Evolutionary conservation across 2,797 vertebrate species (phyloP), one percentile per base, ranked within the genome.

Genomic region (Sebastes elongatus): DNA sequence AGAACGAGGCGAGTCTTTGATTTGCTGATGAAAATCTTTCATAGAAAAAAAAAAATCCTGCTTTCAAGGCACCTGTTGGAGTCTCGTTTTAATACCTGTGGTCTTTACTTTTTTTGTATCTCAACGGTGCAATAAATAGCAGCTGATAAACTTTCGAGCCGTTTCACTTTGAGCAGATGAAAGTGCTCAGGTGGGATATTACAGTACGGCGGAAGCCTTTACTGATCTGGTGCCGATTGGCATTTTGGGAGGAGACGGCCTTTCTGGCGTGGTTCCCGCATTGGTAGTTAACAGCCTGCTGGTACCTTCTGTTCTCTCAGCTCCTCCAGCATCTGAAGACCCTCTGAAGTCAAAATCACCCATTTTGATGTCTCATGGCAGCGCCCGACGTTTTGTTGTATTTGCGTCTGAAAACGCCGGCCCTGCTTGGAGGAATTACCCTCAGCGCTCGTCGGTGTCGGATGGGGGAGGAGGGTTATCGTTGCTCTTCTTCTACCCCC

Each of bases 291-390:
- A 93, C 91, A 91, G 93, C 92, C 94, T 94, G 93, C 90, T 91
- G 90, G 88, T 93, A 87, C 92, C 94, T 94, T 96, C 95, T 96
- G 95, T 95, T 95, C 92, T 94, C 86, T 86, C 93, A 90, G 84
- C 91, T 93, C 92, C 86, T 93, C 91, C 78, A 92, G 92, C 91
- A 93, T 94, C 91, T 93, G 85, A 94, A 94, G 92, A 89, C 90
- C 94, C 94, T 96, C 93, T 95, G 94, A 96, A 95, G 95, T 96
- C 92, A 90, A 90, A 93, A 91, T 93, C 90, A 38, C 83, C 93
- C 89, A 87, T 94, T 93, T 88, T 94, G 91, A 94, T 93, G 93
- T 93, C 92, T 92, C 91, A 42, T 89, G 92, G 90, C 87, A 90
- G 91, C 79, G 53, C 82, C 86, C 84, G 33, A 72, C 77, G 87